Conservation (phyloP, 1,140 invertebrate species). For the Drosophila melanica region DNA sequence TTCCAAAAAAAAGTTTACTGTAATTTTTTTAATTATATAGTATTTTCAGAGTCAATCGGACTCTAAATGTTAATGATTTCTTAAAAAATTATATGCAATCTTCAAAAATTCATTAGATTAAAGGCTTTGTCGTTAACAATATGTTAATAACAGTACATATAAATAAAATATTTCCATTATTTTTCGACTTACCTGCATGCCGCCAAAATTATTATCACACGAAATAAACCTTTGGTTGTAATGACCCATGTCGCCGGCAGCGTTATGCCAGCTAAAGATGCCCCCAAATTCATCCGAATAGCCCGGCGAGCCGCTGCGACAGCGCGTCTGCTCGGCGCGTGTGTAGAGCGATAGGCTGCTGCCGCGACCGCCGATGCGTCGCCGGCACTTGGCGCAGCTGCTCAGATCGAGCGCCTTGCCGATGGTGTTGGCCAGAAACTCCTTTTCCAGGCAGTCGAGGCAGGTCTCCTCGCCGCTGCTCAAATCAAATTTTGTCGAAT, state of each 20-base stretch:
- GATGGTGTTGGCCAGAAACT: conserved; percentile 79
- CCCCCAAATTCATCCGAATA: conserved; percentile 55
- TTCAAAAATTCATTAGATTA: no score
- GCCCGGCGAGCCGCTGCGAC: conserved; percentile 72
- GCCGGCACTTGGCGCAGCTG: conserved; percentile 68
- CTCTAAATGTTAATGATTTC: no score
- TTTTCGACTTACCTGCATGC: conserved; percentile 51
- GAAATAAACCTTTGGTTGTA: conserved; percentile 71
- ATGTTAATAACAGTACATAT: no score
- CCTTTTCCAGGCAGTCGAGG: conserved; percentile 79
- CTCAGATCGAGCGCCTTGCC: conserved; percentile 69
- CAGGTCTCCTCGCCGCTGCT: conserved; percentile 71
- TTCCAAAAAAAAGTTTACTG: no score
- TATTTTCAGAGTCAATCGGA: no score
- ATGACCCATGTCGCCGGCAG: conserved; percentile 32
- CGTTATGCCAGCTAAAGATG: conserved; percentile 54
- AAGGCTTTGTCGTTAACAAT: no score
- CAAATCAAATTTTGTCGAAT: conserved; percentile 64
- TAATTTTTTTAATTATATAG: no score
- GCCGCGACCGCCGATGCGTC: conserved; percentile 47
- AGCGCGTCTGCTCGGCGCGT: conserved; percentile 58
- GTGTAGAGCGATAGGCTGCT: conserved; percentile 66
- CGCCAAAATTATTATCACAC: conserved; percentile 75
- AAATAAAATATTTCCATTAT: not conserved
- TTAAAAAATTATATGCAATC: no score